Conservation (phyloP, 2,113 vertebrate species). For the Mellivora capensis region DNA sequence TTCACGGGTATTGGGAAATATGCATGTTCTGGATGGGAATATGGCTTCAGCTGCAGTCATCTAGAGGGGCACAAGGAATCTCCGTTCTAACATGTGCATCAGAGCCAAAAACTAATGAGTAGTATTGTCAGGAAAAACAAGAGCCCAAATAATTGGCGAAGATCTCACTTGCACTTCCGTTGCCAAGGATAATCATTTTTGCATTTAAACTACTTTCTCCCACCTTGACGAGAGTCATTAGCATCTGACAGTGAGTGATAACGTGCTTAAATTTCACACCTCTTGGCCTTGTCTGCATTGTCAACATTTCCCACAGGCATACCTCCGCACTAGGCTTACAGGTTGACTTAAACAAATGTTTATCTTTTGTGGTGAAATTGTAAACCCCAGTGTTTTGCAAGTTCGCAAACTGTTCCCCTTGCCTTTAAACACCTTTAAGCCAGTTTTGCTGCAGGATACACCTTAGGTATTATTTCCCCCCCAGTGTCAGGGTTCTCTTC, state of each 20-base stretch:
- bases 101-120: conserved; percentile 58
- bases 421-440: conserved; percentile 13
- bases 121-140: conserved; percentile 64
- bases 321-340: not conserved
- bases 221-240: conserved; percentile 67
- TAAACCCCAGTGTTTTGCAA: conserved; percentile 42
- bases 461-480: not conserved
- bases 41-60: not conserved
- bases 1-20: not conserved
- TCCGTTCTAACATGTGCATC: not conserved
- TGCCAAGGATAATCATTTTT: conserved; percentile 67
- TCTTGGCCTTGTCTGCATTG: conserved; percentile 52
- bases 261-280: conserved; percentile 59
- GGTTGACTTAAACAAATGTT: conserved; percentile 67
- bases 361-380: conserved; percentile 61
- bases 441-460: conserved; percentile 15
- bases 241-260: conserved; percentile 67
- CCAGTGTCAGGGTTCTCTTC: not conserved
- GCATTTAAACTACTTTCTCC: conserved; percentile 46
- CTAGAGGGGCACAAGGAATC: not conserved
- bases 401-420: conserved; percentile 29
- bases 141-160: conserved; percentile 52
- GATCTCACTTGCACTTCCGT: conserved; percentile 36
- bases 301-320: conserved; percentile 46
- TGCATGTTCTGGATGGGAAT: not conserved